These are phyloP conservation scores for Prionailurus bengalensis DNA, from an alignment of 2,113 vertebrate genomes.

Conservation along the genomic window DNA sequence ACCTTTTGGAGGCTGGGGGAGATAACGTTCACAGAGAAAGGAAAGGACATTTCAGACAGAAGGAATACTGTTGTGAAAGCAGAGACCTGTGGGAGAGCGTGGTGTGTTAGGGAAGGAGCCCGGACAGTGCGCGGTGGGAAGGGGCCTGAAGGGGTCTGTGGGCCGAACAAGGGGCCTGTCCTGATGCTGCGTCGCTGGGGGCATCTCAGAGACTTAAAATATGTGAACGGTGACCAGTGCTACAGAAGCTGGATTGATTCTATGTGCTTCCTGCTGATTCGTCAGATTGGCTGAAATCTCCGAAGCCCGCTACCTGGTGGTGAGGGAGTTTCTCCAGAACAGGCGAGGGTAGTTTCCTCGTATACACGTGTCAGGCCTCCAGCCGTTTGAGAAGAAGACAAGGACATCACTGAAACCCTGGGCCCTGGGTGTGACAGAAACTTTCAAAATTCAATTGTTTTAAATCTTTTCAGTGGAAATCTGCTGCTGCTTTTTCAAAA, in stretches of 20 bases:
- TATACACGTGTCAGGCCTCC: accelerated
- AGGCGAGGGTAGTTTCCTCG: accelerated
- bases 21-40: accelerated
- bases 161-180: accelerated
- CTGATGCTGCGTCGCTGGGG: accelerated
- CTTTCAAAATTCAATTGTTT: neutral
- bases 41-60: neutral
- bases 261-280: accelerated
- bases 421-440: neutral
- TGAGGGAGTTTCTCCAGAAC: too few relatives aligned
- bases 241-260: accelerated
- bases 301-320: neutral
- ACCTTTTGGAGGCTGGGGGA: accelerated
- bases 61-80: accelerated
- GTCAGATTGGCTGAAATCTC: too few relatives aligned
- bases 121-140: accelerated
- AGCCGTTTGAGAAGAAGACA: neutral
- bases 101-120: accelerated
- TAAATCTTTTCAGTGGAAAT: neutral
- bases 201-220: neutral
- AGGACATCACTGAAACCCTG: accelerated
- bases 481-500: neutral
- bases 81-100: accelerated
- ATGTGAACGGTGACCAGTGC: accelerated
- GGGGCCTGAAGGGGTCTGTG: accelerated